Conservation (phyloP, 1,140 invertebrate species). For the Nasonia longicornis region DNA sequence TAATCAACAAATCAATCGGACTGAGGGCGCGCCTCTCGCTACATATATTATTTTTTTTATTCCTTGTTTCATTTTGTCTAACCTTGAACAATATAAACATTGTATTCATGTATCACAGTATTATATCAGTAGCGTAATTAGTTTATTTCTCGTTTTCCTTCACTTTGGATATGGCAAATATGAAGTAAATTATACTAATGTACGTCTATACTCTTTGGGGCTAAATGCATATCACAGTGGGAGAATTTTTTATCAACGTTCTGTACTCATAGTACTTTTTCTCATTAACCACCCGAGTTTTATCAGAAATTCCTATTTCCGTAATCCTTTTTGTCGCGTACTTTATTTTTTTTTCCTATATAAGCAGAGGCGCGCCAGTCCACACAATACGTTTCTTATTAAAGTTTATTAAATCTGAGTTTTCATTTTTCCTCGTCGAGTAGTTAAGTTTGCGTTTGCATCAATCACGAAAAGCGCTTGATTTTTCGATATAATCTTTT, state of each 20-base stretch:
- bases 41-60: constrained; percentile 31
- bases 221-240: constrained; percentile 70
- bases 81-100: constrained; percentile 66
- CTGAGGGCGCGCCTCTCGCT: constrained; percentile 55
- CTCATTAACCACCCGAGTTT: neutral
- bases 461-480: constrained; percentile 36
- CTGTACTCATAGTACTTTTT: constrained; percentile 51
- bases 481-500: constrained; percentile 2
- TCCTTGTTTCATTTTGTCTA: constrained; percentile 52
- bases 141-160: constrained; percentile 65
- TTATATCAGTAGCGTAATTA: constrained; percentile 62
- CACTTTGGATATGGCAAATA: constrained; percentile 69
- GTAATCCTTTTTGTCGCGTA: constrained; percentile 35
- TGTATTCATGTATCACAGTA: constrained; percentile 69
- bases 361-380: constrained; percentile 54
- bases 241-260: constrained; percentile 60
- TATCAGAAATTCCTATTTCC: constrained; percentile 46
- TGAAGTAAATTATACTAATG: constrained; percentile 69
- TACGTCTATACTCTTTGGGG: constrained; percentile 69
- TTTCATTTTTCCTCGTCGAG: constrained; percentile 1
- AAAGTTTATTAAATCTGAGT: constrained; percentile 12
- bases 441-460: constrained; percentile 26
- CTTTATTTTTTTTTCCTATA: constrained; percentile 51
- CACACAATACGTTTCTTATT: constrained; percentile 42
- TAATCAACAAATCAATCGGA: constrained; percentile 62